These are phyloP conservation scores for Acleris cristana DNA, from an alignment of 2,888 invertebrate genomes.

Conservation along the genomic window DNA sequence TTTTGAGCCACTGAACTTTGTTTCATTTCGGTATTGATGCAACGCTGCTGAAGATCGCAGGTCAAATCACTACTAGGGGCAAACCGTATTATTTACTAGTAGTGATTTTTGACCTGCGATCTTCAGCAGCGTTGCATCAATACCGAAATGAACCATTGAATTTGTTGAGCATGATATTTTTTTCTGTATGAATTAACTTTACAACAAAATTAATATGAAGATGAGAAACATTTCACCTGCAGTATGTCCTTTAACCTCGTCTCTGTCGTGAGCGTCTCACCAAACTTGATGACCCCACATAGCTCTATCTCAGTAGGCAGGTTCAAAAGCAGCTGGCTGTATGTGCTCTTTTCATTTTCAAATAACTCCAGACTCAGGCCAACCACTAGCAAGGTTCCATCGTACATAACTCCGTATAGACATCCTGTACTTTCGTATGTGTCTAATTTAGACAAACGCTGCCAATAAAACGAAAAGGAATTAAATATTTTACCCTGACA, in stretches of 20 bases:
- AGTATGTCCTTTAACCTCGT: conserved; percentile 85
- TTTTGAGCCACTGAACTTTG: too few relatives aligned
- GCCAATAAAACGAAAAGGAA: conserved; percentile 45
- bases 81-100: too few relatives aligned
- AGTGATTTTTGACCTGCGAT: too few relatives aligned
- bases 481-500: conserved; percentile 53
- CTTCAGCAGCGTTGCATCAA: too few relatives aligned
- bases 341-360: conserved; percentile 80
- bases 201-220: neutral
- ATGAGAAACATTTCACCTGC: conserved; percentile 60
- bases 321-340: conserved; percentile 83
- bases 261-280: conserved; percentile 84
- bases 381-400: conserved; percentile 87
- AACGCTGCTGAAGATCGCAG: too few relatives aligned
- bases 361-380: conserved; percentile 87
- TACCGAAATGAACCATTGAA: neutral
- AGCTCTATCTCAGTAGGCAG: conserved; percentile 91
- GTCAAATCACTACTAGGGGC: too few relatives aligned
- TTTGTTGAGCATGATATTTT: neutral
- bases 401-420: conserved; percentile 89
- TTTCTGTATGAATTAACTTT: neutral
- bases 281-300: conserved; percentile 89
- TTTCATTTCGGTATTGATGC: neutral
- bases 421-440: conserved; percentile 86
- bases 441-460: conserved; percentile 87